Percentiles rank a stretch among this genome's conserved stretches.
Evolutionary conservation across 2,888 invertebrate genomes (phyloP).

Genomic region (Gastrophysa polygoni): DNA sequence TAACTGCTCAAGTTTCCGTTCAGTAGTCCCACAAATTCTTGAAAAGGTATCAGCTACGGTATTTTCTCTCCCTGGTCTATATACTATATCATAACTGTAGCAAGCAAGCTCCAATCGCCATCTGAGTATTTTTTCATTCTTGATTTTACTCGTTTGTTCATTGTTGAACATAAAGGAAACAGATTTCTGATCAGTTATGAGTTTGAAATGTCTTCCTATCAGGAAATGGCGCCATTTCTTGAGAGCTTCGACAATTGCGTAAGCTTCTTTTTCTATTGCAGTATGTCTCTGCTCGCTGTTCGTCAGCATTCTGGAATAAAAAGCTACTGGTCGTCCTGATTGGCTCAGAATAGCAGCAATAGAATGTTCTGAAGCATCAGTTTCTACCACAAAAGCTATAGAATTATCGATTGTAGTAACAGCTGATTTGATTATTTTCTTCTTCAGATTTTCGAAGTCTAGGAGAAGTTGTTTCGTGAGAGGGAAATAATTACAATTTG

Average conservation of each 20-base stretch:
- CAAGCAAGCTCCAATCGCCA: slow-evolving; percentile 10
- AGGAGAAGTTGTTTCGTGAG: neutral
- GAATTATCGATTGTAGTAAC: slow-evolving; percentile 11
- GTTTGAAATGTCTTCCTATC: slow-evolving; percentile 13
- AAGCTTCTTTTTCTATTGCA: slow-evolving; percentile 19
- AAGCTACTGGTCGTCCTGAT: slow-evolving; percentile 15
- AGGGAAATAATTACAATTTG: neutral
- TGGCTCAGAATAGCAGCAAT: slow-evolving; percentile 13
- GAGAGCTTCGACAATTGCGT: slow-evolving; percentile 20
- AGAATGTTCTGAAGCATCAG: slow-evolving; percentile 11
- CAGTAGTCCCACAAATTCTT: slow-evolving; percentile 5
- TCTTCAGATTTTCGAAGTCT: slow-evolving; percentile 11
- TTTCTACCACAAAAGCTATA: slow-evolving; percentile 14
- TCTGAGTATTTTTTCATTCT: slow-evolving; percentile 12
- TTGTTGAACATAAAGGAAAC: neutral
- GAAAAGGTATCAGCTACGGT: slow-evolving; percentile 10
- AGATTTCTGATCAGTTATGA: slow-evolving; percentile 7
- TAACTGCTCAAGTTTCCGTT: neutral
- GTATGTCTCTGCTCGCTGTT: slow-evolving; percentile 9
- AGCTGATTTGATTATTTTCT: slow-evolving; percentile 15
- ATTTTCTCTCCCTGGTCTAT: slow-evolving; percentile 5
- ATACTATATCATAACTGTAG: slow-evolving; percentile 8
- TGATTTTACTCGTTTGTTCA: neutral
- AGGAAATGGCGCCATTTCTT: slow-evolving; percentile 18
- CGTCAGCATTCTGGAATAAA: slow-evolving; percentile 7